A percentile compares a stretch with the other conserved stretches of the same genome.
Conservation (phyloP, 1,140 invertebrate species). For the Wiebesia pumilae region DNA sequence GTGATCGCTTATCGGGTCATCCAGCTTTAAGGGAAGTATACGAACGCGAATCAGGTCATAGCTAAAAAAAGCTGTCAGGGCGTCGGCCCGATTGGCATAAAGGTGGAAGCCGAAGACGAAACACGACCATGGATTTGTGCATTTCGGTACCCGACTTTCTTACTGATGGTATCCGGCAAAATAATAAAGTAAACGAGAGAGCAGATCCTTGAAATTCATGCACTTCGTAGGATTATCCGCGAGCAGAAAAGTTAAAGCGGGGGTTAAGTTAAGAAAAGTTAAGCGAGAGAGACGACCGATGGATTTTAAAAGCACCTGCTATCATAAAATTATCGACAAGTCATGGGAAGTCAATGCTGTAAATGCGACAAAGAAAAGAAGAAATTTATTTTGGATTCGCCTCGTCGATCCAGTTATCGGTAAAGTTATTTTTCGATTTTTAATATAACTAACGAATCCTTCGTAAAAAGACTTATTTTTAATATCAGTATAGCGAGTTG, state of each 20-base stretch:
- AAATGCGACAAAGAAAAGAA: conserved; percentile 71
- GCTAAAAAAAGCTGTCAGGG: not conserved
- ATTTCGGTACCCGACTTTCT: not conserved
- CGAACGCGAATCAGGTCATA: not conserved
- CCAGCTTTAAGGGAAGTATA: not conserved
- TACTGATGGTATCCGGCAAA: not conserved
- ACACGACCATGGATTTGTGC: not conserved
- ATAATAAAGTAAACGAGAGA: not conserved
- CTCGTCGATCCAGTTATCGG: conserved; percentile 29
- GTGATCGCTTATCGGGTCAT: not conserved
- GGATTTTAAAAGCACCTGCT: conserved; percentile 49
- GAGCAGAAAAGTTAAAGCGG: not conserved
- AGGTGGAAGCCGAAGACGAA: not conserved
- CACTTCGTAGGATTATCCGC: not conserved
- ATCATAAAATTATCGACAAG: conserved; percentile 51
- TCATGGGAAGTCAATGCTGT: conserved; percentile 74
- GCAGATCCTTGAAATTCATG: not conserved
- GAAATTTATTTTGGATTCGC: conserved; percentile 50
- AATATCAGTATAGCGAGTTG: no score
- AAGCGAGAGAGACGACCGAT: conserved; percentile 7
- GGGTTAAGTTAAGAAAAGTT: not conserved
- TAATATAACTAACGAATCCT: no score
- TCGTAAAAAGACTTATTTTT: no score
- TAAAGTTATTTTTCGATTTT: not conserved
- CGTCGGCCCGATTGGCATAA: not conserved